Evolutionary conservation across 2,888 invertebrate genomes (phyloP), one percentile per base, ranked within the genome.

Genomic region (Drosophila macrospina): DNA sequence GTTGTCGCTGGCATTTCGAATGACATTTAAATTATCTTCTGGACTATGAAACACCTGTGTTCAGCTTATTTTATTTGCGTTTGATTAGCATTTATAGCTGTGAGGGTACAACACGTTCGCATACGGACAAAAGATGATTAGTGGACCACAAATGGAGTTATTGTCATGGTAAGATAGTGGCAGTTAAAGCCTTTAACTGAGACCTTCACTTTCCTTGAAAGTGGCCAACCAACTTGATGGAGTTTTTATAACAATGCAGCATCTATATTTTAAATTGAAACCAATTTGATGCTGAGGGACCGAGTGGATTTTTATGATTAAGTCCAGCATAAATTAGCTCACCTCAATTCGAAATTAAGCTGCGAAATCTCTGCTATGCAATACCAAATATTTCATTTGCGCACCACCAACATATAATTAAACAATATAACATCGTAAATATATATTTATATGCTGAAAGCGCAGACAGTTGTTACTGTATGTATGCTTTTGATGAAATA

Each of bases 1-100:
- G 67, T 86, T 71, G 61, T 81, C 67, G 63, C 63, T 84, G 89
- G 67, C 78, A 86, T 70, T 84, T 54, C 39, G 44, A 73, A 69
- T 61, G 71, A 30, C 75, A 74, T 79, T 82, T 70, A 79, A 82
- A 74, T 65, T 52, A 62, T 70, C 61, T 24, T 36, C 32, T 65
- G 15, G 16, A 37, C 50, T 37, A 48, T 63, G 59, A 69, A 69
- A 64, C 69, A 69, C 47, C 57, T 61, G 39, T 50, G 57, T 55
- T 50, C 32, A 42, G 39, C 34, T 55, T 6, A 63, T 66, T 81
- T 88, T 72, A 76, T 88, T 54, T 66, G 57, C 50, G 50, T 5
- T 72, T 86, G 68, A 86, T 88, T 81, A 61, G 42, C 44, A 52
- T 76, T 86, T 83, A 82, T 83, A 20, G 42, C 41, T 10, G 4